Base-by-base conservation (phyloP, 2,888 invertebrate species). In the Leucozona laternaria region DNA sequence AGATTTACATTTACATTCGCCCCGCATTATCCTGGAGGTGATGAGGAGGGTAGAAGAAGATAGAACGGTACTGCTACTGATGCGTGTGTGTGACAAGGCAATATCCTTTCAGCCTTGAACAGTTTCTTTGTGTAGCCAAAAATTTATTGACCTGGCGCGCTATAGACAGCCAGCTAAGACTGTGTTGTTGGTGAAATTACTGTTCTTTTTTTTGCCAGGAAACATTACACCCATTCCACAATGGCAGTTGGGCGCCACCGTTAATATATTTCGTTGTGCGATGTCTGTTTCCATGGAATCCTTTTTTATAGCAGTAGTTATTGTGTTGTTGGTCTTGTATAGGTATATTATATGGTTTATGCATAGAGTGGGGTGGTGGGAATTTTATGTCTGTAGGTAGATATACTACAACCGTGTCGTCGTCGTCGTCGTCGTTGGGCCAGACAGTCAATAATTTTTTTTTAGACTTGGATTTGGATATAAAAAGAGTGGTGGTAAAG, bases 71-170 rank as follows among this genome's bases (percentile, higher is more conserved):
- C 40, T 82, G n/a, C n/a, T n/a, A n/a, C n/a, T n/a, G n/a, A n/a
- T n/a, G 75, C 86, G 57, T 82, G 86, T 82, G 82, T 86, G 78
- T 73, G 86, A 79, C 86, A 88, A 90, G 92, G 90, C 92, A 92
- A 92, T 92, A 92, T 92, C 92, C 92, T 91, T 92, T 92, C 92
- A 92, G 92, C 92, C 92, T 92, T 92, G 92, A 92, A 90, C 90
- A 88, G 89, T 89, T 89, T 91, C 91, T 91, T 90, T 90, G 90
- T 90, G 90, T 89, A 90, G 90, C 90, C 90, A 89, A 90, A 88
- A 91, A 92, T 91, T 90, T 92, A 91, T 91, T 92, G 92, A 92
- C 92, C 92, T 88, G 90, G 78, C 89, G 20, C 15, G 68, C 62
- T 50, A 53, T 58, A 75, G 60, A 40, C 60, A 60, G 60, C 22